Base-by-base conservation (phyloP, 2,888 invertebrate species). In the Drosophila sordidula region DNA sequence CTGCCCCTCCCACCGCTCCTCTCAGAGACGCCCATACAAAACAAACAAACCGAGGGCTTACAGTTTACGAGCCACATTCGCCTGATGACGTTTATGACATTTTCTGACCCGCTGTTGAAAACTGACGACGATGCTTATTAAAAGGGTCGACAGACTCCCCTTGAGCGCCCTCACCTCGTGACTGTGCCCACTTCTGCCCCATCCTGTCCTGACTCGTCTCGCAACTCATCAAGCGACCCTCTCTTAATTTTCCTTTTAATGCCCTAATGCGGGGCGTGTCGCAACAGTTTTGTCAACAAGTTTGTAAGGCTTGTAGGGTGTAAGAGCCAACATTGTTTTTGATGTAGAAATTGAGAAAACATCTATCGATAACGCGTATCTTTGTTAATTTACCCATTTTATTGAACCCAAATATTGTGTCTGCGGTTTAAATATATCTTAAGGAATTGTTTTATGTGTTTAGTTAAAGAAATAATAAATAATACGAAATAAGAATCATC, bases 1-100 rank as follows among this genome's bases (percentile, higher is more conserved):
- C 18, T 18, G 18, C 41, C 41, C 18, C 0, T 11, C 14, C 11
- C 12, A 0, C 42, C 1, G 2, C 6, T 16, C 11, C 62, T 4
- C 22, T 4, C 22, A 22, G 4, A 22, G 3, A 22, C 22, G 4
- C 22, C 46, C 47, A 42, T 41, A 44, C 22, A 39, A 25, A n/a
- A 29, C 39, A 65, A 42, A 47, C 54, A 58, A 56, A 25, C 50
- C 32, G 36, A 57, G 39, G 55, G 63, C 72, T 59, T 18, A 38
- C 71, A 70, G 63, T 82, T 86, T 80, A 80, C 65, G 83, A 78
- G 85, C 47, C 58, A 49, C 67, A 71, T 78, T 55, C 49, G 57
- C 59, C 46, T 63, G 65, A 75, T 82, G 83, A 62, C 67, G 63
- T 78, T 80, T 80, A 80, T 83, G 83, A 75, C 81, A 78, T 64